Evolutionary conservation across 2,888 invertebrate genomes (phyloP).

Genomic region (Amiota minor): DNA sequence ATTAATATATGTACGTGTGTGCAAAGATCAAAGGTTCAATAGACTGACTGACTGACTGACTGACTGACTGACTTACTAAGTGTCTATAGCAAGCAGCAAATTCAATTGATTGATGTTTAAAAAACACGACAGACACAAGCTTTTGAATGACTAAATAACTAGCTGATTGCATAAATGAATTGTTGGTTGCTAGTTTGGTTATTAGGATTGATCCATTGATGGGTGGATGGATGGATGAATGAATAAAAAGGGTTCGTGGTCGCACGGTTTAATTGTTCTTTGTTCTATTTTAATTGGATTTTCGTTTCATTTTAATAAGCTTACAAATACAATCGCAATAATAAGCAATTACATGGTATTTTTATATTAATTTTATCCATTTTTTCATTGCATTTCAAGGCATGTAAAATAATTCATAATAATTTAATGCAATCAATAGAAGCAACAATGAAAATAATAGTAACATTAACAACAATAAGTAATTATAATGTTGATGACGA

Average conservation of each 20-base stretch:
- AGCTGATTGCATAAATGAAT: too few species aligned
- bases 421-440: background rate
- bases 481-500: background rate
- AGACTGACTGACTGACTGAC: too few species aligned
- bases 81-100: too few species aligned
- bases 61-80: too few species aligned
- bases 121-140: too few species aligned
- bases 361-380: too few species aligned
- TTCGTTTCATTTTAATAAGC: background rate
- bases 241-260: background rate
- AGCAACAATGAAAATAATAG: background rate
- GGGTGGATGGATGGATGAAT: background rate
- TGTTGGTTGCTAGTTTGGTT: too few species aligned
- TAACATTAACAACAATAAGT: background rate
- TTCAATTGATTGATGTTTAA: too few species aligned
- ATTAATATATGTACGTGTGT: too few species aligned
- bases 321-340: background rate
- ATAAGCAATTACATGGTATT: background rate
- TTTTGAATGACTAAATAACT: too few species aligned
- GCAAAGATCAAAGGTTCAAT: too few species aligned
- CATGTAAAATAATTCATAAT: background rate
- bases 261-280: background rate
- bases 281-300: background rate
- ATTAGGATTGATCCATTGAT: background rate
- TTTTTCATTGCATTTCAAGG: conserved; percentile 2